Conservation (phyloP, 2,888 invertebrate genomes). For the Galerucella pusilla region DNA sequence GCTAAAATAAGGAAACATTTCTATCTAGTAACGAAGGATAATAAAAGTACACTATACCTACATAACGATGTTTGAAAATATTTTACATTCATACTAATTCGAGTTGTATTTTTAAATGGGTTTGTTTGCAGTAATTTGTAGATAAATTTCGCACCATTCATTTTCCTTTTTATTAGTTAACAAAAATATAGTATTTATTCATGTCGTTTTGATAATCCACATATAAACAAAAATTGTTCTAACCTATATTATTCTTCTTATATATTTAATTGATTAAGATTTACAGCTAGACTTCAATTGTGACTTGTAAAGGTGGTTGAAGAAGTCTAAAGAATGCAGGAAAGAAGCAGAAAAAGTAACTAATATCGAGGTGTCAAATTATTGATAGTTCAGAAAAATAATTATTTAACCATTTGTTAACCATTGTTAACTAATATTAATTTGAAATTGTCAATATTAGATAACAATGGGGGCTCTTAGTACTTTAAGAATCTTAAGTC, state of each 20-base stretch:
- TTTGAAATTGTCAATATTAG: constrained; percentile 6
- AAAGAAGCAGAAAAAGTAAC: not conserved
- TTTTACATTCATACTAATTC: constrained; percentile 14
- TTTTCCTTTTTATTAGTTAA: constrained; percentile 11
- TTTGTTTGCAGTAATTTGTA: constrained; percentile 17
- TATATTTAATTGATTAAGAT: no score
- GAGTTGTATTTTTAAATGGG: constrained; percentile 3
- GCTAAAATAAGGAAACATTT: constrained; percentile 62
- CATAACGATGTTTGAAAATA: constrained; percentile 43
- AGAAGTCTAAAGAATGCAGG: no score
- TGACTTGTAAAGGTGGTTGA: no score
- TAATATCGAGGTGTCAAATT: not conserved
- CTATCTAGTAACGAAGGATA: not conserved
- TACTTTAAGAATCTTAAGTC: constrained; percentile 45
- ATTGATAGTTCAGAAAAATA: not conserved
- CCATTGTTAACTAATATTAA: not conserved
- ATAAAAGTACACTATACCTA: constrained; percentile 34
- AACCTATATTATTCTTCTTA: no score
- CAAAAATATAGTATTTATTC: not conserved
- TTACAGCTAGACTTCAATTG: no score
- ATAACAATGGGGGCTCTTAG: constrained; percentile 46
- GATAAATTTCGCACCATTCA: constrained; percentile 26
- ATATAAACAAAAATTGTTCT: no score
- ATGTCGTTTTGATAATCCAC: not conserved
- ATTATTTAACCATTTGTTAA: constrained; percentile 10